These are phyloP conservation scores for Rhorus exstirpatorius DNA, from an alignment of 2,888 invertebrate genomes.

Conservation along the genomic window DNA sequence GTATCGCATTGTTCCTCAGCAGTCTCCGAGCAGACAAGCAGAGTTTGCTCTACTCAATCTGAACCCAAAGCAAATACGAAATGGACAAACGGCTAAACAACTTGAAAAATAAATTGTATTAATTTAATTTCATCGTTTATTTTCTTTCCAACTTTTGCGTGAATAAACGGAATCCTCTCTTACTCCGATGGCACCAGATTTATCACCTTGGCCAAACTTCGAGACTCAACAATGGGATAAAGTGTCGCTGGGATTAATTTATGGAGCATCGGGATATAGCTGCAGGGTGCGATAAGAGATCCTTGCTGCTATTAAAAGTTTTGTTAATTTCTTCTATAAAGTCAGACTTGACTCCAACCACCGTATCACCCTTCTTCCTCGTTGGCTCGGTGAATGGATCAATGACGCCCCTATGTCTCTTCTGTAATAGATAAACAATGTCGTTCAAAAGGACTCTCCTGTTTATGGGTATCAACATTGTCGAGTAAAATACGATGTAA, in stretches of 20 bases:
- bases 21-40: neutral
- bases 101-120: slow-evolving; percentile 35
- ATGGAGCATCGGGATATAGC: slow-evolving; percentile 60
- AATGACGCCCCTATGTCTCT: neutral
- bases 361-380: slow-evolving; percentile 22
- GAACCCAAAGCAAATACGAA: neutral
- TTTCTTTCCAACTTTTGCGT: slow-evolving; percentile 29
- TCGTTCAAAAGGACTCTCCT: neutral
- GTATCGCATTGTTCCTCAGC: slow-evolving; percentile 8
- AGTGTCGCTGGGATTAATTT: slow-evolving; percentile 63
- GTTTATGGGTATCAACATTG: neutral
- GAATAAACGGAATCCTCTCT: slow-evolving; percentile 37
- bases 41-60: neutral
- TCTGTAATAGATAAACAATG: neutral
- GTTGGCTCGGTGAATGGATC: slow-evolving; percentile 2
- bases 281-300: slow-evolving; percentile 58
- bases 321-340: slow-evolving; percentile 52
- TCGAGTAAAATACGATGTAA: too few species aligned
- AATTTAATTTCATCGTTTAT: slow-evolving; percentile 22
- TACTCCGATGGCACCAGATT: slow-evolving; percentile 41
- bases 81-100: slow-evolving; percentile 4
- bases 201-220: slow-evolving; percentile 62
- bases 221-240: slow-evolving; percentile 64
- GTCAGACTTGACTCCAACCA: slow-evolving; percentile 27
- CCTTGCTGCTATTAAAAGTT: slow-evolving; percentile 61